Percentiles rank a stretch among this genome's conserved stretches.
Conservation (phyloP, 2,113 vertebrate genomes). For the Grammomys surdaster region DNA sequence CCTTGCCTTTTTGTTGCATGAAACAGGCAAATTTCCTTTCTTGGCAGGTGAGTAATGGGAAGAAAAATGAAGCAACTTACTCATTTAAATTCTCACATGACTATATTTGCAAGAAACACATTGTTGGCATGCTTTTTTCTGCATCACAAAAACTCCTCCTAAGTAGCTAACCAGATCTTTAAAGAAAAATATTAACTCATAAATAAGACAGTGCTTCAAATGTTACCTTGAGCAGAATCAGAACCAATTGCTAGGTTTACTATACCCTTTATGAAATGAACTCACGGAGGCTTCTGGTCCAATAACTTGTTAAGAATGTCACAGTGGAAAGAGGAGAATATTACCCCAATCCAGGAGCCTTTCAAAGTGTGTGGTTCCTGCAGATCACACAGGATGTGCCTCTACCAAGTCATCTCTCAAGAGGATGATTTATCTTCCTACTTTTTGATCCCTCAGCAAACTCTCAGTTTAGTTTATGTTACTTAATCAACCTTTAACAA, state of each 20-base stretch:
- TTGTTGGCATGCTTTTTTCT: not conserved
- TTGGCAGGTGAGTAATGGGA: not conserved
- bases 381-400: not conserved
- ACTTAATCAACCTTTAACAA: constrained; percentile 34
- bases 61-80: not conserved
- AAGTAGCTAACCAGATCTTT: constrained; percentile 5
- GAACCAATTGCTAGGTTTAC: not conserved
- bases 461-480: constrained; percentile 44
- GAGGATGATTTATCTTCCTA: constrained; percentile 15
- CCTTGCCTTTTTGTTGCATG: not conserved
- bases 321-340: not conserved
- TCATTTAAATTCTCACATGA: not conserved
- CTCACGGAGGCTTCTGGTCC: not conserved
- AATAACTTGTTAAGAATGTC: constrained; percentile 47
- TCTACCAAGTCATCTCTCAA: not conserved
- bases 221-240: not conserved
- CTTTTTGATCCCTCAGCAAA: not conserved
- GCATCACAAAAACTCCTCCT: not conserved
- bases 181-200: constrained; percentile 23
- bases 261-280: not conserved
- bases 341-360: not conserved
- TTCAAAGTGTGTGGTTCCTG: not conserved
- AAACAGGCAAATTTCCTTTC: not conserved
- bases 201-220: constrained; percentile 45
- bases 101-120: constrained; percentile 14